phyloP scores from a whole-genome alignment of 2,888 invertebrate species.

The Hemithea aestivaria region DNA sequence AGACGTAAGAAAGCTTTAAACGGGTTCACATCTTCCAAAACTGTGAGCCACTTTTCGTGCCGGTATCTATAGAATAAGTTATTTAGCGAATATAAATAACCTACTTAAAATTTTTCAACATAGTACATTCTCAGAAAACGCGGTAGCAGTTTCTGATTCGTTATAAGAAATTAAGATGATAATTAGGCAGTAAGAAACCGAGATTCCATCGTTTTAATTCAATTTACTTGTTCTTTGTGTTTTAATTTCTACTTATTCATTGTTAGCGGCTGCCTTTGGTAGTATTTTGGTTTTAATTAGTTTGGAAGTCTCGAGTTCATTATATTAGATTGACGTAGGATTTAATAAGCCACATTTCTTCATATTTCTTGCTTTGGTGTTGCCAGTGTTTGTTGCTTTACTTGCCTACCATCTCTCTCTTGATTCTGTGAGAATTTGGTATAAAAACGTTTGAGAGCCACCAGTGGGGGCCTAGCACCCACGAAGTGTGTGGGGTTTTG shows the following conservation, averaged over 20 bases:
- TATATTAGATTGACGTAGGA: conserved; percentile 20
- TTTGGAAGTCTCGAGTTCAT: conserved; percentile 20
- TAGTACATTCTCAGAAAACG: conserved; percentile 42
- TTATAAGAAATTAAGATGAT: conserved; percentile 59
- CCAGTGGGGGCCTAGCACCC: too few relatives aligned
- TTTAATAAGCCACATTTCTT: conserved; percentile 9
- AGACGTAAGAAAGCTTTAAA: too few relatives aligned
- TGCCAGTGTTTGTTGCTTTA: too few relatives aligned
- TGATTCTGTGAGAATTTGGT: too few relatives aligned
- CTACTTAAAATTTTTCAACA: conserved; percentile 39
- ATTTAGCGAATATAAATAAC: conserved; percentile 40
- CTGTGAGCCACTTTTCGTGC: too few relatives aligned
- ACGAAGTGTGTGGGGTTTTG: too few relatives aligned
- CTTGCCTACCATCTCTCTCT: too few relatives aligned
- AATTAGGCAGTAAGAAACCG: conserved; percentile 47
- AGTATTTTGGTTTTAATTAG: conserved; percentile 26
- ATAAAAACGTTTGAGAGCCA: too few relatives aligned
- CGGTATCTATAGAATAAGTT: too few relatives aligned
- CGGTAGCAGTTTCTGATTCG: conserved; percentile 51
- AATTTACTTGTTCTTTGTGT: conserved; percentile 33
- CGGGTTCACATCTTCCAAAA: too few relatives aligned
- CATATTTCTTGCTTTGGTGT: too few relatives aligned
- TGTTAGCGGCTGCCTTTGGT: conserved; percentile 29
- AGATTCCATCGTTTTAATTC: conserved; percentile 43
- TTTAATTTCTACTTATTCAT: conserved; percentile 33